Percentiles rank a stretch among this genome's conserved stretches.
phyloP scores from a whole-genome alignment of 2,888 invertebrate genomes.

The Clepsis dumicolana region DNA sequence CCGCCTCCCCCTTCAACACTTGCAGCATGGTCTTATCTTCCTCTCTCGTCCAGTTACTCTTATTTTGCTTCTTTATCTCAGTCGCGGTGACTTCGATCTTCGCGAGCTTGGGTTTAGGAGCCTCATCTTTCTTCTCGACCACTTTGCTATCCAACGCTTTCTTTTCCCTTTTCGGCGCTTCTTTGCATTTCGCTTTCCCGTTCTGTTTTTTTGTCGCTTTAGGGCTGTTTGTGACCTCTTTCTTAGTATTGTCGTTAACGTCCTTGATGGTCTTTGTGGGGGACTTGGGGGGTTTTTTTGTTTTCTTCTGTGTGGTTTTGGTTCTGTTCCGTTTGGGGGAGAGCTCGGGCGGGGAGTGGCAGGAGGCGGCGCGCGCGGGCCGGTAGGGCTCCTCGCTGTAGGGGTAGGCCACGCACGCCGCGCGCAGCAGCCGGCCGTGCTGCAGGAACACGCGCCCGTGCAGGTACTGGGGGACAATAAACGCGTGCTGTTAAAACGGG shows the following conservation, averaged over 20 bases:
- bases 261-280: conserved; percentile 77
- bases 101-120: conserved; percentile 59
- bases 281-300: conserved; percentile 74
- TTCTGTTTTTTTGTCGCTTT: conserved; percentile 55
- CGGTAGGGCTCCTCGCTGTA: conserved; percentile 81
- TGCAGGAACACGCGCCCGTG: conserved; percentile 92
- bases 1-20: conserved; percentile 89
- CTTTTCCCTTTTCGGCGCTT: conserved; percentile 56
- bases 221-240: conserved; percentile 61
- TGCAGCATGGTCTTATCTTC: conserved; percentile 93
- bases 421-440: conserved; percentile 89
- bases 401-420: conserved; percentile 87
- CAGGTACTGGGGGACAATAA: conserved; percentile 87
- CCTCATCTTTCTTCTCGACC: conserved; percentile 57
- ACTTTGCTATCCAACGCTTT: conserved; percentile 50
- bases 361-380: conserved; percentile 70
- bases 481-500: background rate
- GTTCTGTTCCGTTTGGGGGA: conserved; percentile 68
- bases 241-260: conserved; percentile 76
- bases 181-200: conserved; percentile 59
- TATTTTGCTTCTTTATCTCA: conserved; percentile 55
- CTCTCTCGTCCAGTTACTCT: conserved; percentile 90
- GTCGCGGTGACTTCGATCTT: conserved; percentile 63
- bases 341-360: conserved; percentile 65
- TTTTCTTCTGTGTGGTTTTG: conserved; percentile 68